Evolutionary conservation across 2,888 invertebrate species (phyloP), one percentile per base, ranked within the genome.

Genomic region (Trissolcus japonicus): DNA sequence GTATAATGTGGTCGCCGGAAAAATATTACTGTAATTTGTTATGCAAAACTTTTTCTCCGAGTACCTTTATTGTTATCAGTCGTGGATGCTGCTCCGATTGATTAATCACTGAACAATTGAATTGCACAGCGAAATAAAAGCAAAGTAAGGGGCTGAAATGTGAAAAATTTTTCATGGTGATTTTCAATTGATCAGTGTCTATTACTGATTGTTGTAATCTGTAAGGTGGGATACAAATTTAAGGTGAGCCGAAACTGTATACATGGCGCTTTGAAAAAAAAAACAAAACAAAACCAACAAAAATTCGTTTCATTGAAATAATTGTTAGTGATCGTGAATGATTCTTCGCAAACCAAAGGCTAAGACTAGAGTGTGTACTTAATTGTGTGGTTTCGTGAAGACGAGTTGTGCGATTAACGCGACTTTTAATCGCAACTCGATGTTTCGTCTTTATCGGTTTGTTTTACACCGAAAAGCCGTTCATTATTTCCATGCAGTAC

Each of bases 401-500:
- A 55, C 48, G 48, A 65, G 55, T 59, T 48, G 67, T 61, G 65
- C 55, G 73, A 66, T 73, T 73, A 66, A 66, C 65, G 55, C 73
- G 73, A 66, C 73, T 57, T 73, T 73, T 57, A 50, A 73, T 73
- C 66, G 61, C 73, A 66, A 65, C 66, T 66, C 73, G 50, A 55
- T 73, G 61, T 73, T 66, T 50, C 46, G 60, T 29, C 55, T 62
- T 76, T 55, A 57, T 46, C 56, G 51, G 66, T 35, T 69, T 66
- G 65, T 60, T 63, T 65, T 68, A 59, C 59, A 59, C 57, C 54
- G 63, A 68, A 4, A 56, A 59, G 59, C 67, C 57, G 21, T 55
- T 54, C 50, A 46, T 48, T 63, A 65, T 53, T 63, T 76, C 17
- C 50, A 65, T 61, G 54, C 61, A 59, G 65, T 65, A 46, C 53